phyloP scores from a whole-genome alignment of 2,113 vertebrate genomes.

The Himantopus leucocephalus region DNA sequence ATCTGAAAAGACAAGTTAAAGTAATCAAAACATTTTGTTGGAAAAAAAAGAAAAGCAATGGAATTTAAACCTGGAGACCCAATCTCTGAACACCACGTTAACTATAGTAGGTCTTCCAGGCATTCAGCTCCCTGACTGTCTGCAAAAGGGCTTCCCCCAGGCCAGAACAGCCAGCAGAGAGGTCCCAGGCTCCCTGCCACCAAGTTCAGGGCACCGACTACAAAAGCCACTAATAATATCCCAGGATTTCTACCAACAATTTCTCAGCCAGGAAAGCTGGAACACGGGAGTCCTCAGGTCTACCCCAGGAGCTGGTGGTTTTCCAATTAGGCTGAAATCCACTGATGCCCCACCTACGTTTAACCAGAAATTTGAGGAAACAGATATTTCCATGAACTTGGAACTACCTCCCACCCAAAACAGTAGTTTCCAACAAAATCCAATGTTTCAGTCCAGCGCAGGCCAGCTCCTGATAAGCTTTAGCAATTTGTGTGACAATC shows the following conservation, averaged over 20 bases:
- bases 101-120: background rate
- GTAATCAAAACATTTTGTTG: background rate
- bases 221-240: background rate
- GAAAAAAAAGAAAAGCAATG: background rate
- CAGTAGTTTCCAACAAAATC: background rate
- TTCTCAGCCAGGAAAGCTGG: background rate
- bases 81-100: background rate
- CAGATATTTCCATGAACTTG: background rate
- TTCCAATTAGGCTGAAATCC: background rate
- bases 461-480: background rate
- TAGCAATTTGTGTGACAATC: background rate
- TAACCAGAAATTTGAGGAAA: background rate
- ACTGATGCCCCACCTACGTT: rapidly evolving
- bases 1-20: background rate
- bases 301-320: rapidly evolving
- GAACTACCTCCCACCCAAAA: background rate
- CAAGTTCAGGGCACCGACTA: background rate
- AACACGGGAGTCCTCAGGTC: background rate
- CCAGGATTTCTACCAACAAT: background rate
- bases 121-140: background rate
- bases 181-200: background rate
- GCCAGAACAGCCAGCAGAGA: background rate
- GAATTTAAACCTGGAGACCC: background rate
- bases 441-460: background rate
- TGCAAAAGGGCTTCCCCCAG: background rate